phyloP scores from a whole-genome alignment of 2,888 invertebrate genomes.

The Cordilura impudica region DNA sequence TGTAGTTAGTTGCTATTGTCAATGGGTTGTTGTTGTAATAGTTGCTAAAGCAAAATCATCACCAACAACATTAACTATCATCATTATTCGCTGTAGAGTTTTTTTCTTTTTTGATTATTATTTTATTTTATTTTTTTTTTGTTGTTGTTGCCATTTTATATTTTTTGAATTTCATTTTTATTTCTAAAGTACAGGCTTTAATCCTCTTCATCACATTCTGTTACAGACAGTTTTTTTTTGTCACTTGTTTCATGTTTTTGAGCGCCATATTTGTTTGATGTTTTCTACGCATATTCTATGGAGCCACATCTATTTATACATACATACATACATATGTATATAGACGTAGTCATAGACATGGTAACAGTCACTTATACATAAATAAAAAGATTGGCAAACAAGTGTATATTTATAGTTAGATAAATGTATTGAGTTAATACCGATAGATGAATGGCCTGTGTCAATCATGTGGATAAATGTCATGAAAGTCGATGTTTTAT shows the following conservation, averaged over 20 bases:
- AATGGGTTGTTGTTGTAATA: constrained; percentile 31
- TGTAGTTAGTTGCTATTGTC: constrained; percentile 15
- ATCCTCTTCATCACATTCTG: neutral
- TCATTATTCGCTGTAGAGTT: constrained; percentile 8
- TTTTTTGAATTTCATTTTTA: neutral
- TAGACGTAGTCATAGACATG: no score
- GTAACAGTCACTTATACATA: no score
- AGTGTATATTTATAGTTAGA: neutral
- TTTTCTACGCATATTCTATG: constrained; percentile 55
- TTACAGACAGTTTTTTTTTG: constrained; percentile 18
- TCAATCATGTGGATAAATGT: neutral
- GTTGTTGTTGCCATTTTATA: neutral
- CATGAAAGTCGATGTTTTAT: neutral
- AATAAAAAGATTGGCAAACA: no score
- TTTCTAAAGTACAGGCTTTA: neutral
- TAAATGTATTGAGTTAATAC: no score
- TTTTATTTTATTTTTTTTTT: neutral
- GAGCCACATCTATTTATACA: neutral
- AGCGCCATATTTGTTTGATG: constrained; percentile 57
- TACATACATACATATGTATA: neutral
- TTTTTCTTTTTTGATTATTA: neutral
- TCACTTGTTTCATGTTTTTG: constrained; percentile 7
- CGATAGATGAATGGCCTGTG: no score
- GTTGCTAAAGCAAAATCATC: constrained; percentile 20
- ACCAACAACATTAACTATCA: constrained; percentile 20